phyloP scores from a whole-genome alignment of 2,113 vertebrate genomes.

The Dermatemys mawii region DNA sequence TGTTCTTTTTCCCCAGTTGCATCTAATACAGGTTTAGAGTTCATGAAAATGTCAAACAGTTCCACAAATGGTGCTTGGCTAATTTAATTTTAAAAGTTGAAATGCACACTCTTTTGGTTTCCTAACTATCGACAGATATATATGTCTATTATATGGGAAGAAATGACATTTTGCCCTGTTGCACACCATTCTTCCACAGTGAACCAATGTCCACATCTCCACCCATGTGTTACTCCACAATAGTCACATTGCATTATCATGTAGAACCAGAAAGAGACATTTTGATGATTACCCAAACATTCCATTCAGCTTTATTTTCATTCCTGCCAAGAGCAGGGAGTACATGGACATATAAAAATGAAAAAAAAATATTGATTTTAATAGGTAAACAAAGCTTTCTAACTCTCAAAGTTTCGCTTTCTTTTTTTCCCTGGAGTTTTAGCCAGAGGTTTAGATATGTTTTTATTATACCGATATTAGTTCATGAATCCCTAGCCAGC shows the following conservation, averaged over 20 bases:
- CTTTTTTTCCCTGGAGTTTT: background rate
- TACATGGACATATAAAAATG: background rate
- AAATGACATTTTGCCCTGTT: fast-evolving
- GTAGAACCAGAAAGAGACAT: background rate
- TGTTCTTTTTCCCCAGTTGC: background rate
- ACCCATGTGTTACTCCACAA: fast-evolving
- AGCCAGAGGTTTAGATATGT: background rate
- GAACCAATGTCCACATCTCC: fast-evolving
- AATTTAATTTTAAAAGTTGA: background rate
- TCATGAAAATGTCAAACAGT: background rate
- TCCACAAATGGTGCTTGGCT: background rate
- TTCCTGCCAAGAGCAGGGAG: background rate
- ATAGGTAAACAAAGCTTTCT: background rate
- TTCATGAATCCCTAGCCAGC: background rate
- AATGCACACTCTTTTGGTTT: fast-evolving
- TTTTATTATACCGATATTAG: background rate
- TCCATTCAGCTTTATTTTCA: background rate
- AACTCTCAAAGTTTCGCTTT: fast-evolving
- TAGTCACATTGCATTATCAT: background rate
- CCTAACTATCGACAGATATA: background rate
- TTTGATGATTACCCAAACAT: background rate
- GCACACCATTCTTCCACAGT: fast-evolving
- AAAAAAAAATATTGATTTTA: background rate
- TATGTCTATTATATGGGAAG: background rate
- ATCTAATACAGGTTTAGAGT: background rate